Conservation (phyloP, 2,113 vertebrate species). For the Eulacestoma nigropectus region DNA sequence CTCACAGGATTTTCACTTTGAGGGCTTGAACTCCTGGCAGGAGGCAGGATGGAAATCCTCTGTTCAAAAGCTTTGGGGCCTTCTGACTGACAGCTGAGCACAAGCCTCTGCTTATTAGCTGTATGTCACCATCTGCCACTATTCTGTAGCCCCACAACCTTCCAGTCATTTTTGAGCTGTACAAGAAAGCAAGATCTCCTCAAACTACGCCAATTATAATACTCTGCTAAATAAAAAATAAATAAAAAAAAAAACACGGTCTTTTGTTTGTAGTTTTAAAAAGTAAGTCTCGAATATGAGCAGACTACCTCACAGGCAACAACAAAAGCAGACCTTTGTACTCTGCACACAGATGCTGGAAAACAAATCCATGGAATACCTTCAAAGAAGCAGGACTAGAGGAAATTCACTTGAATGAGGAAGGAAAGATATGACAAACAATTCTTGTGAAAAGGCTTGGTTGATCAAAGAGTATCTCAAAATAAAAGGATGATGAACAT, state of each 20-base stretch:
- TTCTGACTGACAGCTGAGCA: conserved; percentile 58
- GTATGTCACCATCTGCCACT: conserved; percentile 58
- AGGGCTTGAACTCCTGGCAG: conserved; percentile 56
- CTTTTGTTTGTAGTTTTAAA: background rate
- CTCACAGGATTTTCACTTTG: conserved; percentile 52
- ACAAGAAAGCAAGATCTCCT: conserved; percentile 23
- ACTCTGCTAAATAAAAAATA: background rate
- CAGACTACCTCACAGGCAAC: background rate
- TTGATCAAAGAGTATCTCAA: background rate
- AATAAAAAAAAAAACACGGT: background rate
- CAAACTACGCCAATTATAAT: conserved; percentile 39
- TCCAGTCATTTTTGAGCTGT: conserved; percentile 21
- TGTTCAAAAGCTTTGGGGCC: conserved; percentile 54
- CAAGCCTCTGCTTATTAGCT: conserved; percentile 56
- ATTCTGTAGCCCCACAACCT: conserved; percentile 20
- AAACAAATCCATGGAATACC: background rate
- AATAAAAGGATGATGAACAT: background rate
- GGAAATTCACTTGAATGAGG: background rate
- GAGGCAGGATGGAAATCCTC: conserved; percentile 60
- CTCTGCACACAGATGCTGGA: background rate
- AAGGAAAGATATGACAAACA: background rate
- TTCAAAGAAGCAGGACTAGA: conserved; percentile 1
- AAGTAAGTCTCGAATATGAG: background rate
- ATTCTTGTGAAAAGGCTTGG: background rate
- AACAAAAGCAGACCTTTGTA: conserved; percentile 18